phyloP scores from a whole-genome alignment of 92 coral and sea anemone species.

The Siderastrea radians region DNA sequence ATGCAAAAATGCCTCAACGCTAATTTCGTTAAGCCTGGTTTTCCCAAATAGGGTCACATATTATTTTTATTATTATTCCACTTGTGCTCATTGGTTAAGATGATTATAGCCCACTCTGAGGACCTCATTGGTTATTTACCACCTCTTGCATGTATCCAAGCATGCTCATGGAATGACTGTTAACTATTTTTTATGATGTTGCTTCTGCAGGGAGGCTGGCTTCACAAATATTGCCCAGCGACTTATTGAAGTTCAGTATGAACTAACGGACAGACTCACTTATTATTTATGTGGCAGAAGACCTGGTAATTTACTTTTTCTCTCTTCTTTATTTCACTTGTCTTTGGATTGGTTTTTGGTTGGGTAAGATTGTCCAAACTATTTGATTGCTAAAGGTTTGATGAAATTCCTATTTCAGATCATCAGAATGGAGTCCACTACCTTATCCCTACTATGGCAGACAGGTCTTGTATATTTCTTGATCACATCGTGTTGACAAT shows the following conservation, averaged over 20 bases:
- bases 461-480: constrained; percentile 67
- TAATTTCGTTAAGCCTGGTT: no score
- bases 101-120: no score
- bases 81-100: no score
- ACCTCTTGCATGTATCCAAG: background rate
- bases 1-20: no score
- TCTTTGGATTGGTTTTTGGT: background rate
- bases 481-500: background rate
- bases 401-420: constrained; percentile 53
- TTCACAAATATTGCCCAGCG: constrained; percentile 89
- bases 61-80: no score
- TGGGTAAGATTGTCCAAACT: background rate
- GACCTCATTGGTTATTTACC: no score
- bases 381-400: background rate
- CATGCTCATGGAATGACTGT: background rate
- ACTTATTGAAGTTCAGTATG: constrained; percentile 94
- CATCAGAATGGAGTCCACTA: constrained; percentile 94
- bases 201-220: constrained; percentile 88
- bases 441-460: constrained; percentile 96
- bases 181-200: background rate
- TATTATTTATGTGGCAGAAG: constrained; percentile 95
- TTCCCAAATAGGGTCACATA: no score
- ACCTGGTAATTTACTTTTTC: constrained; percentile 75
- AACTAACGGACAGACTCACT: constrained; percentile 93
- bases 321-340: background rate